Evolutionary conservation across 2,888 invertebrate genomes (phyloP).

Genomic region (Tribolium freemani): DNA sequence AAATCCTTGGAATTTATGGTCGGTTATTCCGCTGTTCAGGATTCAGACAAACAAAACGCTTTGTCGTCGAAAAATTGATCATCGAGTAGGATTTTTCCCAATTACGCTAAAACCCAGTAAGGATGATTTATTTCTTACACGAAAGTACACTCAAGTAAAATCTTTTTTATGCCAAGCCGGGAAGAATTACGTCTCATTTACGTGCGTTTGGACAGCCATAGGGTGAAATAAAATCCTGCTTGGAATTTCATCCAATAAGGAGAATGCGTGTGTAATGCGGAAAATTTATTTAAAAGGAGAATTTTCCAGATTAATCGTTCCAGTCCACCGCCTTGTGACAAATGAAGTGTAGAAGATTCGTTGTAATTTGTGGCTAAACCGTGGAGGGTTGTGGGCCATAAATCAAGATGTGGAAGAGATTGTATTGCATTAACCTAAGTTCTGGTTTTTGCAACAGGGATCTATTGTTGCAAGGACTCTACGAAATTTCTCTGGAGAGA

Average conservation of each 20-base stretch:
- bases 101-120: neutral
- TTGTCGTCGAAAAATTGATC: constrained; percentile 25
- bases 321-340: constrained; percentile 22
- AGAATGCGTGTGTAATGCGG: neutral
- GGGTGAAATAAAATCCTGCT: neutral
- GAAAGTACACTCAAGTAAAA: constrained; percentile 9
- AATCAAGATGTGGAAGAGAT: constrained; percentile 17
- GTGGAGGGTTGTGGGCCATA: neutral
- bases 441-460: neutral
- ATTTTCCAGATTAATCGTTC: constrained; percentile 28
- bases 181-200: constrained; percentile 27
- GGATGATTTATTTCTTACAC: constrained; percentile 26
- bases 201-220: neutral
- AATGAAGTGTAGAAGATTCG: constrained; percentile 32
- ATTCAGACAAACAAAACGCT: constrained; percentile 5
- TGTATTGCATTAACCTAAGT: constrained; percentile 1
- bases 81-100: neutral
- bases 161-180: constrained; percentile 1
- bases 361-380: constrained; percentile 23
- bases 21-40: neutral
- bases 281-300: constrained; percentile 25
- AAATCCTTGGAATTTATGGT: constrained; percentile 5
- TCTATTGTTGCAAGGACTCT: neutral
- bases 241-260: constrained; percentile 3
- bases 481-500: neutral